A percentile compares a stretch with the other conserved stretches of the same genome.
Evolutionary conservation across 2,888 invertebrate genomes (phyloP).

Genomic region (Hoplodrina blanda): DNA sequence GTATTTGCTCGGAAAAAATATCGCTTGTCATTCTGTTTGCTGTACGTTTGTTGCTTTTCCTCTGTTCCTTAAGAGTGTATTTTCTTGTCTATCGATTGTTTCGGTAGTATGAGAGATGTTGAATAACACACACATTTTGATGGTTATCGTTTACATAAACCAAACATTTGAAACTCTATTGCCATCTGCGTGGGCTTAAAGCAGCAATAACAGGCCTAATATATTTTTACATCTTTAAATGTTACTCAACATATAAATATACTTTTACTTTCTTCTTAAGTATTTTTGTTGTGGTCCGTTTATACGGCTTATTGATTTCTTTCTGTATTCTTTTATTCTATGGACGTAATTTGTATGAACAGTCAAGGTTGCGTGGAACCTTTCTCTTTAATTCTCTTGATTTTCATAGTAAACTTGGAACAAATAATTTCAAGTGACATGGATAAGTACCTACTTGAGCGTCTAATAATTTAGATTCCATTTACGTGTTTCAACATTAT

Average conservation of each 20-base stretch:
- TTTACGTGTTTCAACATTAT: slow-evolving; percentile 26
- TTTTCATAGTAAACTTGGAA: slow-evolving; percentile 38
- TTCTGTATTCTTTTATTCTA: slow-evolving; percentile 21
- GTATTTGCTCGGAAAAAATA: slow-evolving; percentile 58
- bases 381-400: slow-evolving; percentile 36
- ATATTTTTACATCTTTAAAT: slow-evolving; percentile 2
- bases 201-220: background rate
- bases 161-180: slow-evolving; percentile 15
- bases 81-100: background rate
- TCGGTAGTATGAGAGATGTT: background rate
- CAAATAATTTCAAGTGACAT: slow-evolving; percentile 32
- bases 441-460: slow-evolving; percentile 14
- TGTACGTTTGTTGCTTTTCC: slow-evolving; percentile 17
- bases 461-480: slow-evolving; percentile 25
- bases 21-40: slow-evolving; percentile 38
- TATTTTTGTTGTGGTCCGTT: slow-evolving; percentile 14
- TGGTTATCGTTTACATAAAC: slow-evolving; percentile 11
- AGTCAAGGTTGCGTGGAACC: slow-evolving; percentile 46
- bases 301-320: slow-evolving; percentile 17
- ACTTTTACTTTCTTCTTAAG: slow-evolving; percentile 25
- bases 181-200: slow-evolving; percentile 21
- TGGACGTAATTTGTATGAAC: slow-evolving; percentile 43
- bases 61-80: background rate
- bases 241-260: slow-evolving; percentile 21
- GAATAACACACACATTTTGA: slow-evolving; percentile 6